phyloP scores from a whole-genome alignment of 2,888 invertebrate genomes.

The Brachyopa scutellaris region DNA sequence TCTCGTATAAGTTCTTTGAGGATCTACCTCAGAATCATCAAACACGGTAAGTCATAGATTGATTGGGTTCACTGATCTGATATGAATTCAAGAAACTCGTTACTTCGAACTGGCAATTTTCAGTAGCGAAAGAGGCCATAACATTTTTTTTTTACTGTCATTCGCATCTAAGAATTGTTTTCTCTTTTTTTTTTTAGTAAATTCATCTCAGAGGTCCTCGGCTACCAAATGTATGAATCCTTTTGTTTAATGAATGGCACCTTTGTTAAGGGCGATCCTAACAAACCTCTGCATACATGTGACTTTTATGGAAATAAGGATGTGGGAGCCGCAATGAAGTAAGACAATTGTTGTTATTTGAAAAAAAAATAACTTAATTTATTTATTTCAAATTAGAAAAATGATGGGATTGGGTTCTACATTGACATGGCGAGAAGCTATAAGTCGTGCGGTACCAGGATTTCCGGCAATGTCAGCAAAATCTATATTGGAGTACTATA shows the following conservation, averaged over 20 bases:
- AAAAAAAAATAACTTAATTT: slow-evolving; percentile 53
- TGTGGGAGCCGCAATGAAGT: slow-evolving; percentile 87
- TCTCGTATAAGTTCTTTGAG: slow-evolving; percentile 87
- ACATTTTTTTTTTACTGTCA: not conserved
- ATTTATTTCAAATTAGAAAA: slow-evolving; percentile 77
- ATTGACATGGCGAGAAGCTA: slow-evolving; percentile 89
- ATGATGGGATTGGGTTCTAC: slow-evolving; percentile 86
- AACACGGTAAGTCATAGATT: slow-evolving; percentile 76
- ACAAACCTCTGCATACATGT: slow-evolving; percentile 89
- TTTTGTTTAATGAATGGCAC: slow-evolving; percentile 87
- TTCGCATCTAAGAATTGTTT: not conserved
- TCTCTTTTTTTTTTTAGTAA: slow-evolving; percentile 81
- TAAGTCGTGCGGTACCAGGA: slow-evolving; percentile 87
- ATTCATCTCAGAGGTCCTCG: slow-evolving; percentile 90
- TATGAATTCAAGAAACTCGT: too few relatives aligned
- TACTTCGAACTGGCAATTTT: too few relatives aligned
- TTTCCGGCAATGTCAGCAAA: slow-evolving; percentile 87
- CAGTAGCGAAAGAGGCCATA: too few relatives aligned
- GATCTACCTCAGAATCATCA: slow-evolving; percentile 75
- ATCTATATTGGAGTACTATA: slow-evolving; percentile 90
- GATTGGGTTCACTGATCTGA: too few relatives aligned
- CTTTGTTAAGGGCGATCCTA: slow-evolving; percentile 83
- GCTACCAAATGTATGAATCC: slow-evolving; percentile 90
- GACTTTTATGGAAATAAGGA: slow-evolving; percentile 90
- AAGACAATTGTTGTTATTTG: not conserved